Percentiles rank a stretch among this genome's conserved stretches.
Evolutionary conservation across 2,888 invertebrate species (phyloP).

Genomic region (Drosophila prostipennis): DNA sequence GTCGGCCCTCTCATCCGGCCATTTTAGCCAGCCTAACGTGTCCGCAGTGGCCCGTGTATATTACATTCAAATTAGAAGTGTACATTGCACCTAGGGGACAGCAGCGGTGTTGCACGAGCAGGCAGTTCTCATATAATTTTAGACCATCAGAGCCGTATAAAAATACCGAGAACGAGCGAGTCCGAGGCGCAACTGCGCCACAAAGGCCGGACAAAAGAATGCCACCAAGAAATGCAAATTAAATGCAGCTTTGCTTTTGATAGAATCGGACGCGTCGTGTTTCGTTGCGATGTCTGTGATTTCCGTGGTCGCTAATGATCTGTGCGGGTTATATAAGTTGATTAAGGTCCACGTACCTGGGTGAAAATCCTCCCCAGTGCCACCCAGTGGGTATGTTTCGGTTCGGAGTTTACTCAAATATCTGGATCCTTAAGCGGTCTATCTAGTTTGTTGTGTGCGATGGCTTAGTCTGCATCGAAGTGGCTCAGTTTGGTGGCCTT

Average conservation of each 20-base stretch:
- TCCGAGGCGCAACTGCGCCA: constrained; percentile 47
- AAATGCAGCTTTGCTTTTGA: constrained; percentile 73
- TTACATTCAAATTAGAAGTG: constrained; percentile 77
- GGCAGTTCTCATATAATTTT: constrained; percentile 66
- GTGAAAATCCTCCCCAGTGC: constrained; percentile 3
- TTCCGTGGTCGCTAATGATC: constrained; percentile 15
- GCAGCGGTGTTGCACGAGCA: constrained; percentile 32
- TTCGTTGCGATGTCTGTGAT: constrained; percentile 10
- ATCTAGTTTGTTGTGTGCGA: constrained; percentile 27
- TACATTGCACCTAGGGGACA: constrained; percentile 61
- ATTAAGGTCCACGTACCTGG: constrained; percentile 20
- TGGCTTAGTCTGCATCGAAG: constrained; percentile 47
- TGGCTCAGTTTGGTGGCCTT: constrained; percentile 52
- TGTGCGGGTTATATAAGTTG: constrained; percentile 39
- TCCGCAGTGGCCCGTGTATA: constrained; percentile 54
- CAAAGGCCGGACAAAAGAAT: constrained; percentile 72
- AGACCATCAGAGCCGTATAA: constrained; percentile 74
- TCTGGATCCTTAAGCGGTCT: constrained; percentile 35
- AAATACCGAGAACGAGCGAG: constrained; percentile 60
- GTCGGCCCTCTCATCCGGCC: constrained; percentile 7
- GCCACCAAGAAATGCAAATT: constrained; percentile 67
- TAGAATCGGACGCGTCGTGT: constrained; percentile 66
- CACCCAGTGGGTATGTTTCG: constrained; percentile 7
- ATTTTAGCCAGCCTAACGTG: constrained; percentile 46
- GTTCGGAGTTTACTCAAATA: background rate